Evolutionary conservation across 2,797 vertebrate species (phyloP).

Genomic region (Anolis apletophallus): DNA sequence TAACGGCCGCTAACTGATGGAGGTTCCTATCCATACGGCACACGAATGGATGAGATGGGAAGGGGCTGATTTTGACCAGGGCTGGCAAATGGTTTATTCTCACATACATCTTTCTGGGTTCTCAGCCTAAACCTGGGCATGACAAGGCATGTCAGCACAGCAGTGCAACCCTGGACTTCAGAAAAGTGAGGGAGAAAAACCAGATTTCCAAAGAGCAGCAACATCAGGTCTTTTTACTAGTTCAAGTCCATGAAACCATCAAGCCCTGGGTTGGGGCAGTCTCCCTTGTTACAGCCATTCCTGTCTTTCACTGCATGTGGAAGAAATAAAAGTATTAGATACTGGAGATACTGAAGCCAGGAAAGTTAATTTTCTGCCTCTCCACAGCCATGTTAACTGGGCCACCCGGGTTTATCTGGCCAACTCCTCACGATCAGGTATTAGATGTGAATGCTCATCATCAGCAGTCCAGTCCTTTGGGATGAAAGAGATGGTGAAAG

Average conservation of each 20-base stretch:
- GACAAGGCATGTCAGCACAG: fast-evolving
- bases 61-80: slow-evolving; percentile 4
- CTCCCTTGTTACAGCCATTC: slow-evolving; percentile 5
- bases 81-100: slow-evolving; percentile 3
- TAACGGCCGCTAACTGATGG: slow-evolving; percentile 50
- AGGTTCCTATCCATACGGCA: neutral
- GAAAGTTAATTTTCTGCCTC: neutral
- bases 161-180: neutral
- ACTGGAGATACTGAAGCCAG: neutral
- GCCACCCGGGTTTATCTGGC: slow-evolving; percentile 36
- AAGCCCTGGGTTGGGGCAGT: slow-evolving; percentile 14
- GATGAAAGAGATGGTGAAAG: slow-evolving; percentile 34
- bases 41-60: slow-evolving; percentile 6
- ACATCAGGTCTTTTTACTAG: slow-evolving; percentile 26
- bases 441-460: slow-evolving; percentile 42
- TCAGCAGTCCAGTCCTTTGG: slow-evolving; percentile 19
- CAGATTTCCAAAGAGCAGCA: slow-evolving; percentile 10
- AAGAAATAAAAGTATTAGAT: slow-evolving; percentile 16
- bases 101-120: slow-evolving; percentile 12
- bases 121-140: neutral
- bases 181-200: neutral
- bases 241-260: slow-evolving; percentile 8
- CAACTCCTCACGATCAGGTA: slow-evolving; percentile 3
- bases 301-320: neutral
- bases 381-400: slow-evolving; percentile 31